Base-by-base conservation (phyloP, 30 jellyfish, hydroid and myxozoan species). In the Euphysa ruthae region DNA sequence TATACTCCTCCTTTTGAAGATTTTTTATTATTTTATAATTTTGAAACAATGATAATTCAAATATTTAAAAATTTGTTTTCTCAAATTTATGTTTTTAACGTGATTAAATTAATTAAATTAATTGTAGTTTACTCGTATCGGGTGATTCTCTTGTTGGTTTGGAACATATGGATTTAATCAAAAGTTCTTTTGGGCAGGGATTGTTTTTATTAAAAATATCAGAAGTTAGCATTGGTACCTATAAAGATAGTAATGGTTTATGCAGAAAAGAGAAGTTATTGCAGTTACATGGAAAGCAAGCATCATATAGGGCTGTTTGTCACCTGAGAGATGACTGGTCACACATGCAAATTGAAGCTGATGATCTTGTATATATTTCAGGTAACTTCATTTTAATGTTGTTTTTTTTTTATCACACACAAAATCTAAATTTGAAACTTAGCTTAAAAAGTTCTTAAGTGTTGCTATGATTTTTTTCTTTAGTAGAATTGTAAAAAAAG, bases 241-340 rank as follows among this genome's bases (percentile, higher is more conserved):
- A 68, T 68, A 29, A 25, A 0, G 27, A 26, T 6, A 22, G 30
- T 68, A n/a, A 49, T 44, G 58, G 58, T 63, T 31, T 8, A 30
- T 22, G 29, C 6, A 68, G 20, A 43, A 44, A 18, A 22, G 80
- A 68, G 71, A 68, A 24, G 22, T 20, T 68, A 21, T 18, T 68
- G 13, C 29, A 42, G 1, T 22, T 68, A 24, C 73, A 7, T 23
- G 20, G 29, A 14, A 42, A 28, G 49, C 44, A 68, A 19, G 80
- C 22, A 8, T 10, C 46, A n/a, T 12, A 22, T 10, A 26, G 35
- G 31, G 71, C 78, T 14, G 32, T 29, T 28, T 85, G 96, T 42
- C 66, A 49, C 44, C 52, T 85, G 61, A 58, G 92, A 64, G 94
- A 72, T 21, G 96, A 85, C 54, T 85, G 96, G 96, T 79, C 63